Base-by-base conservation (phyloP, 2,888 invertebrate species). In the Gasteruption jaculator region DNA sequence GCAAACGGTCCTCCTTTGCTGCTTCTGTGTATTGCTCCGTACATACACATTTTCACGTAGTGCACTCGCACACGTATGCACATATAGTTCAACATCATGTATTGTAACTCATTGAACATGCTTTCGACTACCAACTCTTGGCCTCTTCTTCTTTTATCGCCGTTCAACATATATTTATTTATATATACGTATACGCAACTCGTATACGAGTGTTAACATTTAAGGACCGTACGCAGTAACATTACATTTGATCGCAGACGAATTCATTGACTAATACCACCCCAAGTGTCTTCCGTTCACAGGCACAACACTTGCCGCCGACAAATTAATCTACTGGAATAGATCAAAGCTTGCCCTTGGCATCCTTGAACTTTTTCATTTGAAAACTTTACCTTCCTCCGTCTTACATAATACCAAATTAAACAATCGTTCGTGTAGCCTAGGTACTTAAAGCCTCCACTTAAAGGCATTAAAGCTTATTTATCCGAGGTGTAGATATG, bases 231-330 rank as follows among this genome's bases (percentile, higher is more conserved):
- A 63, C 61, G 63, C 63, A 64, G 59, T 63, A 63, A 62, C 56
- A 64, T 65, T 65, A 63, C 55, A 59, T 58, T 57, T 53, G 56
- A 53, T 57, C 62, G 59, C 65, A 65, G 65, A 63, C 63, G 60
- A 65, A 65, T 65, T 65, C 62, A 65, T 65, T 65, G 61, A 54
- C 53, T 50, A 54, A 55, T 48, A 52, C 51, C 42, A 25, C 41
- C 52, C 55, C 55, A 54, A 50, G 57, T 57, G 60, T 65, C 65
- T 65, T 65, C 64, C 65, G 65, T 65, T 65, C 63, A 62, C 65
- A 63, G 62, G 62, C 63, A 60, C 52, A 59, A 65, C 63, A 60
- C 55, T 64, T 63, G 63, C 54, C 57, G 60, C 56, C 21, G 47
- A 56, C 53, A 54, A 57, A 52, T 54, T 54, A 48, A 54, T 53